A percentile compares a stretch with the other conserved stretches of the same genome.
Evolutionary conservation across 1,140 invertebrate species (phyloP).

Genomic region (Frieseomelitta varia): DNA sequence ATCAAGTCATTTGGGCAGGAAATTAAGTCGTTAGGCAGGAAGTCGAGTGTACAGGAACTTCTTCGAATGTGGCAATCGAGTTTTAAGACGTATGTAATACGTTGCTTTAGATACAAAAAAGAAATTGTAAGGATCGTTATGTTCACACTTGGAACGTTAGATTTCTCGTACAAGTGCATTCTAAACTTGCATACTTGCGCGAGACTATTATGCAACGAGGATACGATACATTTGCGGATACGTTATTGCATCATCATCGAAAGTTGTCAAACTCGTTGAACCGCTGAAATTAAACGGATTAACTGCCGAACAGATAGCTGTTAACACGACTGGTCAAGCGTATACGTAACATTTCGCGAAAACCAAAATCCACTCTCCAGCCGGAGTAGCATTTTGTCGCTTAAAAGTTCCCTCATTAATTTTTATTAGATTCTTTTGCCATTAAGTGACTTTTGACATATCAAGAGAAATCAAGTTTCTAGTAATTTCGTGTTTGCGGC

Average conservation of each 20-base stretch:
- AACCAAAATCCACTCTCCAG: neutral
- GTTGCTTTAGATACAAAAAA: neutral
- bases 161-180: constrained; percentile 38
- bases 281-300: constrained; percentile 42
- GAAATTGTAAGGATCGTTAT: neutral
- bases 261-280: constrained; percentile 52
- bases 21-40: no score
- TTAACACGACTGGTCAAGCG: neutral
- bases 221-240: constrained; percentile 37
- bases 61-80: no score
- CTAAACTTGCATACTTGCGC: constrained; percentile 22
- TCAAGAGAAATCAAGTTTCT: no score
- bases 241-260: constrained; percentile 38
- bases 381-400: no score
- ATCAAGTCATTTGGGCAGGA: no score
- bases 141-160: no score
- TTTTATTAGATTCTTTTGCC: neutral
- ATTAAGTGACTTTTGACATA: no score
- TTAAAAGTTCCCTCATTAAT: neutral
- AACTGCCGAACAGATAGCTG: constrained; percentile 26
- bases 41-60: no score
- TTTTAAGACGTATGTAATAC: no score
- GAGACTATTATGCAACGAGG: constrained; percentile 45
- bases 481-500: no score
- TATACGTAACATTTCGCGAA: neutral